Evolutionary conservation across 2,888 invertebrate genomes (phyloP).

Genomic region (Xestia sexstrigata): DNA sequence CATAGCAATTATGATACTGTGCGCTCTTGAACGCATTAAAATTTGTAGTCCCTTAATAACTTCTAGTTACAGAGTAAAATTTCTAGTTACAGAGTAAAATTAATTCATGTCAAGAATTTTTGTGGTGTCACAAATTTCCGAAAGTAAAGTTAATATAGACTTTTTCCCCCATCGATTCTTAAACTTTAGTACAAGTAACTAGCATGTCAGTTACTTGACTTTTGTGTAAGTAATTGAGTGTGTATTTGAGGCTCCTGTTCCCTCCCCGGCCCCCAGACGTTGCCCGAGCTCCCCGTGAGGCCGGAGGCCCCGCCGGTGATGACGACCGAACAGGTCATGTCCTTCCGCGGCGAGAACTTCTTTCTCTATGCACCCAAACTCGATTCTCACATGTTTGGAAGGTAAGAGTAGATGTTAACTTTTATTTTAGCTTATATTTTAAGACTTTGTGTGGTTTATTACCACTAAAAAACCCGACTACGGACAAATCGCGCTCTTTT

Average conservation of each 20-base stretch:
- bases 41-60: no score
- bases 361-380: slow-evolving; percentile 81
- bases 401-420: slow-evolving; percentile 67
- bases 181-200: background rate
- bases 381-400: slow-evolving; percentile 82
- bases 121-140: no score
- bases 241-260: background rate
- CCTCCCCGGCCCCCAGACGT: slow-evolving; percentile 65
- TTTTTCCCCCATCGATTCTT: no score
- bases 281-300: slow-evolving; percentile 73
- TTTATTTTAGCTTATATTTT: background rate
- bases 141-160: no score
- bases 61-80: no score
- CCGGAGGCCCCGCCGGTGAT: slow-evolving; percentile 78
- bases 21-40: no score
- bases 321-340: slow-evolving; percentile 81
- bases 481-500: no score
- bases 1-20: background rate
- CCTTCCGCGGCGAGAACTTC: slow-evolving; percentile 83
- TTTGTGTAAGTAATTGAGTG: background rate
- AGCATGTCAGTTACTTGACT: background rate
- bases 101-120: no score
- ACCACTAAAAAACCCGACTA: no score
- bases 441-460: no score
- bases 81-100: no score